These are phyloP conservation scores for Hapalemur alaotrensis DNA, from an alignment of 2,797 vertebrate species.

Conservation along the genomic window DNA sequence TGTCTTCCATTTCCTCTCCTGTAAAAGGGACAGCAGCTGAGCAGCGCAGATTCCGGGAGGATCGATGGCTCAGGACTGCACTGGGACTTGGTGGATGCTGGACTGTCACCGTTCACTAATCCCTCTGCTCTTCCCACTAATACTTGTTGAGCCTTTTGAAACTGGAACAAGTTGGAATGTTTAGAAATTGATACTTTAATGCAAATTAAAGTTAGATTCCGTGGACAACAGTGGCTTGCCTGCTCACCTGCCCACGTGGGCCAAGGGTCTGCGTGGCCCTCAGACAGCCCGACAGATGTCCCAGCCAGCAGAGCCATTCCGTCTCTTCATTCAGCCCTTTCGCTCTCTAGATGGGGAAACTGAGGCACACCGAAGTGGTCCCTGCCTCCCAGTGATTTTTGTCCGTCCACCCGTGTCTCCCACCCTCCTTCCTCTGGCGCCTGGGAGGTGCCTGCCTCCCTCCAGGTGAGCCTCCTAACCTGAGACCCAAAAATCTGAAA, in stretches of 20 bases:
- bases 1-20: not conserved
- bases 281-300: not conserved
- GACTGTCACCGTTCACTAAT: not conserved
- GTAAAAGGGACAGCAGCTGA: not conserved
- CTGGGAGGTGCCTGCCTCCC: not conserved
- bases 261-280: accelerated
- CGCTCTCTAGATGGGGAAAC: not conserved
- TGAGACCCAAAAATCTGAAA: slow-evolving; percentile 48
- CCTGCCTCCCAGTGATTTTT: not conserved
- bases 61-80: accelerated
- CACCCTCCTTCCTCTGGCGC: not conserved
- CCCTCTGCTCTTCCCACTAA: not conserved
- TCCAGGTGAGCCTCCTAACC: not conserved
- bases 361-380: too few species aligned
- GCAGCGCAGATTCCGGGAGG: not conserved
- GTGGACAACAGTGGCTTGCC: too few species aligned
- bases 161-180: not conserved
- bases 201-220: not conserved
- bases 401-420: not conserved
- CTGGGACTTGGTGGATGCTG: accelerated
- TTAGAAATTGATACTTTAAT: not conserved
- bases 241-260: not conserved
- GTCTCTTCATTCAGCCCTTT: not conserved
- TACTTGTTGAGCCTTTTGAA: not conserved
- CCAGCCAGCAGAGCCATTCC: not conserved